Base-by-base conservation (phyloP, 2,888 invertebrate species). In the Agonopterix arenella region DNA sequence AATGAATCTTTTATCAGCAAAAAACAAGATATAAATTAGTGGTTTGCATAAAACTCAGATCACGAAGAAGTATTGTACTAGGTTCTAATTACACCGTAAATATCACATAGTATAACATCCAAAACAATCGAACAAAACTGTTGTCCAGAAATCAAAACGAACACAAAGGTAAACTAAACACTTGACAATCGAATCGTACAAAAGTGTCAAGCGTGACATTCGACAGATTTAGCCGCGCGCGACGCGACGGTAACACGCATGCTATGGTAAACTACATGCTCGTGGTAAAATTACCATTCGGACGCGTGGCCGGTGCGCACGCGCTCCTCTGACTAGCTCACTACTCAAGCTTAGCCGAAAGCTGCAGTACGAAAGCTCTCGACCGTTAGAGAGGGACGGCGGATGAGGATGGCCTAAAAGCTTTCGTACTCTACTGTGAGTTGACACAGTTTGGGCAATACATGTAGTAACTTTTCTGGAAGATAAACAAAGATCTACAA, bases 261-360 rank as follows among this genome's bases (percentile, higher is more conserved):
- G 11, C 16, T 38, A 37, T n/a, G 1, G 46, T 43, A 43, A 10
- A 52, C 36, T 52, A 45, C 51, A 38, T 43, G 46, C 41, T 36
- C 18, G 52, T 16, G 37, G 18, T 36, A 28, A 49, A 44, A 49
- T 49, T 41, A 37, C 47, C 47, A 45, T 52, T 60, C 57, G 65
- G 59, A 63, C 65, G 73, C 78, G 84, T 73, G 68, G 57, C 59
- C 70, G 65, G 69, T 78, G 84, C 86, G 84, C 86, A 76, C 68
- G 85, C 85, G 85, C 76, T 73, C 65, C 68, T 66, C 66, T 73
- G 71, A 86, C 86, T 84, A 82, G 84, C 68, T 65, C 63, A 28
- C 28, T 28, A 28, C 28, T 28, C 28, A 28, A 57, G 54, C 52
- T 56, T 60, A 68, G 70, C 74, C 66, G 69, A 79, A 82, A 84